phyloP scores from a whole-genome alignment of 2,113 vertebrate genomes.

The Australoheros scitulus region DNA sequence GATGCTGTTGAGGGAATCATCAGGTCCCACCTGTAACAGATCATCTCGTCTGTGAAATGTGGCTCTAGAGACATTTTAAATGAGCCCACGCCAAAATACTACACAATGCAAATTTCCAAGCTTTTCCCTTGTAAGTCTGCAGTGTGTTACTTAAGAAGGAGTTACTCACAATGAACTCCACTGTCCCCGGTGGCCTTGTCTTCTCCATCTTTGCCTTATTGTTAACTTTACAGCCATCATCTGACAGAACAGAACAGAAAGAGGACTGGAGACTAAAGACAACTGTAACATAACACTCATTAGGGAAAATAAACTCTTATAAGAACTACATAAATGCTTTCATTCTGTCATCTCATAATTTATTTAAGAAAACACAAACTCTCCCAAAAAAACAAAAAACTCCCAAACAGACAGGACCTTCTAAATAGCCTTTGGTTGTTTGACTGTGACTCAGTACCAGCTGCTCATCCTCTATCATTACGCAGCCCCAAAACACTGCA shows the following conservation, averaged over 20 bases:
- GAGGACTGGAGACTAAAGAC: not conserved
- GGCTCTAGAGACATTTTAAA: not conserved
- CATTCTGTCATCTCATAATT: not conserved
- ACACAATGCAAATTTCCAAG: not conserved
- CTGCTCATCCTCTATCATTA: constrained; percentile 6
- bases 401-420: not conserved
- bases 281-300: not conserved
- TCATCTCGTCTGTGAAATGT: not conserved
- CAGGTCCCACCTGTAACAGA: constrained; percentile 83
- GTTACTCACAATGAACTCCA: constrained; percentile 78
- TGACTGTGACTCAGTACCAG: not conserved
- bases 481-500: not conserved
- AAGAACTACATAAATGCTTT: not conserved
- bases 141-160: not conserved
- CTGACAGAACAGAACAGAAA: constrained; percentile 42
- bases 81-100: not conserved
- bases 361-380: not conserved
- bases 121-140: not conserved
- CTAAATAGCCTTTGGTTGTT: not conserved
- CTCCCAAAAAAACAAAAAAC: not conserved
- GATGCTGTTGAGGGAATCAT: constrained; percentile 93
- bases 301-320: not conserved
- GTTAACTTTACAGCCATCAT: constrained; percentile 50
- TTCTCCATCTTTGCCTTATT: constrained; percentile 73
- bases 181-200: constrained; percentile 76